phyloP scores from a whole-genome alignment of 2,113 vertebrate species.

The Salminus brasiliensis region DNA sequence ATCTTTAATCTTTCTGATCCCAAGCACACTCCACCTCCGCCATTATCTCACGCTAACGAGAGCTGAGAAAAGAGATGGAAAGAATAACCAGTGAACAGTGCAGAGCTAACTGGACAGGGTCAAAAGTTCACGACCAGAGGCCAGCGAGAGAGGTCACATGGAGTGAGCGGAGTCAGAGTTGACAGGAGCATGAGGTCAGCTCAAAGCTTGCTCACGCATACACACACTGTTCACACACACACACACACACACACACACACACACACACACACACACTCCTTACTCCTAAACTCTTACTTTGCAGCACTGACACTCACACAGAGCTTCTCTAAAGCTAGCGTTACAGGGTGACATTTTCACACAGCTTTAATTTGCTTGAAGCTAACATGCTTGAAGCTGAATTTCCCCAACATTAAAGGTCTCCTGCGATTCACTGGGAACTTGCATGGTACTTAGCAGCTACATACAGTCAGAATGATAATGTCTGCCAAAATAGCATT shows the following conservation, averaged over 20 bases:
- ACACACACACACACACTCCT: no score
- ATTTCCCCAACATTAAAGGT: no score
- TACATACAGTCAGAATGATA: no score
- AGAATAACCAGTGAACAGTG: neutral
- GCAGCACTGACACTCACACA: no score
- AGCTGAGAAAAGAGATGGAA: neutral
- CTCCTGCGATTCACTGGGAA: no score
- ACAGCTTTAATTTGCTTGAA: neutral
- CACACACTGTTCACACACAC: neutral
- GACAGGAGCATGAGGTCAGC: neutral
- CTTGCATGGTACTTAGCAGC: no score
- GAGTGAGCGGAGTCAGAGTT: neutral
- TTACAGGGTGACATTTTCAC: neutral
- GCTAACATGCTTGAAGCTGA: no score
- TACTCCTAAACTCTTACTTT: neutral
- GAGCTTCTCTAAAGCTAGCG: no score
- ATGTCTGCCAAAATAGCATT: no score
- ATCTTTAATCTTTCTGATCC: constrained; percentile 7
- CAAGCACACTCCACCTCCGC: neutral
- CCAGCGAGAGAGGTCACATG: neutral
- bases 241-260: no score
- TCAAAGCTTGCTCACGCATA: neutral
- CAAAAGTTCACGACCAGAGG: neutral
- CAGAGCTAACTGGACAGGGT: neutral
- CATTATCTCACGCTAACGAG: constrained; percentile 19